Percentiles rank a stretch among this genome's conserved stretches.
Evolutionary conservation across 2,888 invertebrate species (phyloP).

Genomic region (Cerceris ruficornis): DNA sequence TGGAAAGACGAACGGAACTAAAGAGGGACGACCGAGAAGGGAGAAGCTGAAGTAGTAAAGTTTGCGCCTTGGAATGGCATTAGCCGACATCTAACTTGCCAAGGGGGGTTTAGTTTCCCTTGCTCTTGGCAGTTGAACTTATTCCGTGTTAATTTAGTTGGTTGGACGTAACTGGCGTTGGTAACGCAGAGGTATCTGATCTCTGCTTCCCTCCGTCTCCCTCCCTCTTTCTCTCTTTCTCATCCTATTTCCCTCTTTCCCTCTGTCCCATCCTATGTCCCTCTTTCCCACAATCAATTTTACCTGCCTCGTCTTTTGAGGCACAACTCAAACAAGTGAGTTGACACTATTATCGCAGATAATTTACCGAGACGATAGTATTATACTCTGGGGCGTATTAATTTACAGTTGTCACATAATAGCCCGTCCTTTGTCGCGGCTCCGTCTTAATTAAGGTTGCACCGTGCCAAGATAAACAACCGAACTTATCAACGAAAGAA

Average conservation of each 20-base stretch:
- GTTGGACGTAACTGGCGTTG: constrained; percentile 7
- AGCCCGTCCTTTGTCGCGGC: background rate
- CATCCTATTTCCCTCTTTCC: background rate
- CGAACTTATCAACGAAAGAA: too few relatives aligned
- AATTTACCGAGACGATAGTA: background rate
- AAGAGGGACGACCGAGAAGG: background rate
- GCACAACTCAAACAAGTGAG: background rate
- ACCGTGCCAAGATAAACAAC: background rate
- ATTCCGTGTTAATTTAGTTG: constrained; percentile 41
- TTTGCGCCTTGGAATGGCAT: constrained; percentile 44
- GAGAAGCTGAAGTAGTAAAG: constrained; percentile 28
- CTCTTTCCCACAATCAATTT: constrained; percentile 38
- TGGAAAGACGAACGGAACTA: background rate
- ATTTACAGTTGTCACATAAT: background rate
- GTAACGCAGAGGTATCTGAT: too few relatives aligned
- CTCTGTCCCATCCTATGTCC: constrained; percentile 20
- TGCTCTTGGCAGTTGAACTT: constrained; percentile 20
- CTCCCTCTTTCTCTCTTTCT: background rate
- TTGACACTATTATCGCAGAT: background rate
- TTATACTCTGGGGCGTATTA: background rate
- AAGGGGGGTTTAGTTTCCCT: constrained; percentile 11
- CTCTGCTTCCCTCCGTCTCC: too few relatives aligned
- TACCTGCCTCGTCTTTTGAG: background rate
- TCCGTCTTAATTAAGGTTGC: background rate
- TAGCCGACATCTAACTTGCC: constrained; percentile 47